Conservation (phyloP, 1,140 invertebrate species). For the Lycorma delicatula region DNA sequence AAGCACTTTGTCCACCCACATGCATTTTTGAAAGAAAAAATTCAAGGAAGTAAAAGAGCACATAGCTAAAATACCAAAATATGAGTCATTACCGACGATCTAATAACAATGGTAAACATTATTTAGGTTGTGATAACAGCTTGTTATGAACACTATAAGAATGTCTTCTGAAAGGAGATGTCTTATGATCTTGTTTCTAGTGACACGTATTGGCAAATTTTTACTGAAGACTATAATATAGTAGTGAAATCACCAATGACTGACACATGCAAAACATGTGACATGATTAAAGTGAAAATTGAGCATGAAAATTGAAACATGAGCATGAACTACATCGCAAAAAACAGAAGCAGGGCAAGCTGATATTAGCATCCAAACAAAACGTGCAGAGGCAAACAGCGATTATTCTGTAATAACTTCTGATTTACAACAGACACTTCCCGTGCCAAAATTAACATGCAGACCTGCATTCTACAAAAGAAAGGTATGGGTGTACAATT, state of each 20-base stretch:
- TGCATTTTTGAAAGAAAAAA: neutral
- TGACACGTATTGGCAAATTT: slow-evolving; percentile 13
- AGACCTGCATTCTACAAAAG: slow-evolving; percentile 19
- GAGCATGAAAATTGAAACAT: neutral
- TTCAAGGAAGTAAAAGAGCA: neutral
- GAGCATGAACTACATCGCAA: neutral
- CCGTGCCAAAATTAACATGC: slow-evolving; percentile 17
- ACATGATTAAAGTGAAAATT: slow-evolving; percentile 8
- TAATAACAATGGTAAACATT: slow-evolving; percentile 4
- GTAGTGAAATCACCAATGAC: slow-evolving; percentile 12
- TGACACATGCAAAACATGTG: slow-evolving; percentile 19
- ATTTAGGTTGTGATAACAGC: slow-evolving; percentile 10
- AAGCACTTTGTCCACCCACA: neutral
- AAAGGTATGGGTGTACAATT: slow-evolving; percentile 24
- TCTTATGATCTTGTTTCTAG: neutral
- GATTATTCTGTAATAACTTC: slow-evolving; percentile 2
- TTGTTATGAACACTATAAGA: neutral
- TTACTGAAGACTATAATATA: slow-evolving; percentile 17
- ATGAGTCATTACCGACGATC: neutral
- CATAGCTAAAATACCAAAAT: neutral
- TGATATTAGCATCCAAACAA: slow-evolving; percentile 10
- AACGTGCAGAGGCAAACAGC: slow-evolving; percentile 8
- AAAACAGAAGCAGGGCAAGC: slow-evolving; percentile 5
- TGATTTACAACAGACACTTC: slow-evolving; percentile 17
- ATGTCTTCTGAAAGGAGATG: neutral